Evolutionary conservation across 2,797 vertebrate species (phyloP), one percentile per base, ranked within the genome.

Genomic region (Choloepus didactylus): DNA sequence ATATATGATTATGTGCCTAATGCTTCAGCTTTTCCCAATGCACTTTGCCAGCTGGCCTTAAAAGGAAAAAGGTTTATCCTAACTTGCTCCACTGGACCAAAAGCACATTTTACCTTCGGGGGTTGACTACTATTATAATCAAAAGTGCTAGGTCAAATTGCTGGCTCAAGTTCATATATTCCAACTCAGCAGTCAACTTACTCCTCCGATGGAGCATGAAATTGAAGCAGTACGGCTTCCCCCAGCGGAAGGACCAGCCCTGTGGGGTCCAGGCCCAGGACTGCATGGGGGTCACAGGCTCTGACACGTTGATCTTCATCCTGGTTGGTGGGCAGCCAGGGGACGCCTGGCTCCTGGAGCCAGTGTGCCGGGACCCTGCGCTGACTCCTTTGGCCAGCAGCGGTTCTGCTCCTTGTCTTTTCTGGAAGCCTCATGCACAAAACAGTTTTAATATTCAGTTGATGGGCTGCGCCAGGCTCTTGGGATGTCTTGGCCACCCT

Each of bases 151-250:
- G 77, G 51, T 64, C 67, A 79, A 73, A 29, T 94, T 94, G 84
- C 70, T 93, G 92, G 85, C 66, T 84, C 49, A 31, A 44, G 69
- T 23, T 91, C 85, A 51, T 56, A 31, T 29, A 64, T 44, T 76
- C 2, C 73, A 88, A 56, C 72, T 88, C 88, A 82, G 54, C 54
- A 83, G 82, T 81, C 56, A 25, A 44, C 88, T 72, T 70, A 49
- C 27, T 87, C 46, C 70, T 85, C 10, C 62, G 85, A 84, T 73
- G 86, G 70, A 94, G 92, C 51, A 27, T 94, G 93, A 95, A 95
- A 96, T 82, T 87, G 62, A 96, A 97, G 91, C 92, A 88, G 12
- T 51, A 54, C 92, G 91, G 29, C 16, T 9, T 29, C 44, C 73
- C 89, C 59, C 35, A 18, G 59, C 70, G 70, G 54, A 85, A 90